These are phyloP conservation scores for Paracanthobrama guichenoti DNA, from an alignment of 2,113 vertebrate species.

Conservation along the genomic window DNA sequence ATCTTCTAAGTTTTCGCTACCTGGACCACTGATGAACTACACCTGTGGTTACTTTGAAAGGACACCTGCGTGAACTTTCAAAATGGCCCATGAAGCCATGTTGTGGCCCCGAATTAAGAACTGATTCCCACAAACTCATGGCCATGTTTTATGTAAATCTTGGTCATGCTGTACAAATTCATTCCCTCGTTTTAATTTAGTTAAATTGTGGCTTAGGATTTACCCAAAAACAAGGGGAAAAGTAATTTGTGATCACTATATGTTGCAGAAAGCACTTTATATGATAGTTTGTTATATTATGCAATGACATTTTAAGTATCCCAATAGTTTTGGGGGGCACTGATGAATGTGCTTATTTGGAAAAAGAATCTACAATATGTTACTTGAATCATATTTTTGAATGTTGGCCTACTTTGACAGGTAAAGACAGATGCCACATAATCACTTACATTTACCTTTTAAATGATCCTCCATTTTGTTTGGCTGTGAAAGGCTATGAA, in stretches of 20 bases:
- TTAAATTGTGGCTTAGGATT: neutral
- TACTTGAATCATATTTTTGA: neutral
- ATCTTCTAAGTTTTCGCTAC: neutral
- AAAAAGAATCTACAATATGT: neutral
- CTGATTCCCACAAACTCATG: neutral
- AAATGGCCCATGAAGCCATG: neutral
- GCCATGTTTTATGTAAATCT: neutral
- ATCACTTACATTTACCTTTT: conserved; percentile 18
- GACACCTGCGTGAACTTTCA: neutral
- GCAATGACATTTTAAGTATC: neutral
- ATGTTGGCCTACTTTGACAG: neutral
- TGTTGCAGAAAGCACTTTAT: neutral
- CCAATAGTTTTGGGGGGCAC: neutral
- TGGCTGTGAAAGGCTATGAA: conserved; percentile 20
- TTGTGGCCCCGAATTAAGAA: neutral
- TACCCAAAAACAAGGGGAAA: neutral
- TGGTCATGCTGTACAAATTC: neutral
- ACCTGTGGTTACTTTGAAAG: neutral
- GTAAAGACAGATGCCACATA: neutral
- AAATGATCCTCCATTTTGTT: conserved; percentile 16
- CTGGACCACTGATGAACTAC: neutral
- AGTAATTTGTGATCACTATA: too few relatives aligned
- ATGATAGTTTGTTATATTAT: neutral
- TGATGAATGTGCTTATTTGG: neutral
- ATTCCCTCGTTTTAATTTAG: neutral